These are phyloP conservation scores for Peromyscus leucopus DNA, from an alignment of 2,113 vertebrate species.

Conservation along the genomic window DNA sequence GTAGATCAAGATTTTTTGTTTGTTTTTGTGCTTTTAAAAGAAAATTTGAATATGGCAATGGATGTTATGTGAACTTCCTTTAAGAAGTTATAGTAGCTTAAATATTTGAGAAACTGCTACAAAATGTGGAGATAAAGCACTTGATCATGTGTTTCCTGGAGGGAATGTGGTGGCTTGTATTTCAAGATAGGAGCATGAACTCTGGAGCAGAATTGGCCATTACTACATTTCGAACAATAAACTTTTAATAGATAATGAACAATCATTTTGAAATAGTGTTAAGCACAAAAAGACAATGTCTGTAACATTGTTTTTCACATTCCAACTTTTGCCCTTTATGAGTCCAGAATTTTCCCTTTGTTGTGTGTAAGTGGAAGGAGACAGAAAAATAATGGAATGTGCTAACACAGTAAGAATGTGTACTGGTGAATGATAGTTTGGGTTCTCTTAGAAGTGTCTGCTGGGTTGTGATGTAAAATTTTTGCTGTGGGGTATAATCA, in stretches of 20 bases:
- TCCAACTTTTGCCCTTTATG: not conserved
- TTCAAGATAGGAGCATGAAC: constrained; percentile 15
- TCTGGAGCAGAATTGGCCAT: not conserved
- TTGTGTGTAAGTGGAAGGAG: constrained; percentile 29
- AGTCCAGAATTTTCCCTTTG: not conserved
- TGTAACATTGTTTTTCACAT: constrained; percentile 38
- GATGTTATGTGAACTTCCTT: not conserved
- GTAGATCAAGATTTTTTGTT: not conserved
- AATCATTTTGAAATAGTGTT: not conserved
- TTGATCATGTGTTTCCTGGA: constrained; percentile 1
- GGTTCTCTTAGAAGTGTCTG: not conserved
- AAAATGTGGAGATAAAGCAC: not conserved
- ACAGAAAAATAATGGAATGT: not conserved
- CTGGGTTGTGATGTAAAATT: constrained; percentile 24
- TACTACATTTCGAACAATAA: not conserved
- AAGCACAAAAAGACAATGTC: not conserved
- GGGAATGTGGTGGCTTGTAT: not conserved
- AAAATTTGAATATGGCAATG: not conserved
- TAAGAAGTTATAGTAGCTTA: not conserved
- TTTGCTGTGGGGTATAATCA: not conserved
- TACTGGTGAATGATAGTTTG: not conserved
- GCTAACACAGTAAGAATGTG: not conserved
- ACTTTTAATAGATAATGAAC: constrained; percentile 27
- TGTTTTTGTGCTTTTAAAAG: not conserved
- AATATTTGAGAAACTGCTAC: constrained; percentile 4